These are phyloP conservation scores for Lacerta bilineata DNA, from an alignment of 2,797 vertebrate species.

Conservation along the genomic window DNA sequence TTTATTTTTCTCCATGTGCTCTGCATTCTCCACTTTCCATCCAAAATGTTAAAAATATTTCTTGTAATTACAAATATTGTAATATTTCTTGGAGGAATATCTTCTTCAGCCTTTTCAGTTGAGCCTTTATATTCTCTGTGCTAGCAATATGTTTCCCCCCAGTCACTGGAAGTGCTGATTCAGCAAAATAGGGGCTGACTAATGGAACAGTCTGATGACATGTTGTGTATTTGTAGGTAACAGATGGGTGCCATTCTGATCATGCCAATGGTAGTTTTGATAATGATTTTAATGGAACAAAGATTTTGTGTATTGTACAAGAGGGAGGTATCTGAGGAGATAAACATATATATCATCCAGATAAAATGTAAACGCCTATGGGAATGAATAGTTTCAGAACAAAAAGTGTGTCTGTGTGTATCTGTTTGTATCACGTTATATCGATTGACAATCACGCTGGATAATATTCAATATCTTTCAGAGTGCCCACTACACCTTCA, in stretches of 20 bases:
- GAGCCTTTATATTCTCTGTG: neutral
- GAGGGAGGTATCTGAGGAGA: neutral
- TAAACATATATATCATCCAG: neutral
- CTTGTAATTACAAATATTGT: neutral
- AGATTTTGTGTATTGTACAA: neutral
- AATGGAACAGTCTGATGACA: neutral
- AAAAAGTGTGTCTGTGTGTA: neutral
- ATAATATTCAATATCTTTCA: neutral
- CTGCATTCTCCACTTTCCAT: neutral
- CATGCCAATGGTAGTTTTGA: neutral
- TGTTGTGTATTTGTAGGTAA: neutral
- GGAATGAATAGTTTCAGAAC: neutral
- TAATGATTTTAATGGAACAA: neutral
- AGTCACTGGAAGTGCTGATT: conserved; percentile 6
- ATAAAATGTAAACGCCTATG: neutral
- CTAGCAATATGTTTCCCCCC: neutral
- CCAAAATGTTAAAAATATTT: neutral
- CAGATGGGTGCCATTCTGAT: neutral
- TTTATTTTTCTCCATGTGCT: neutral
- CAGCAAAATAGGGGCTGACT: neutral
- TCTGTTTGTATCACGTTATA: neutral
- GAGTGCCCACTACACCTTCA: neutral
- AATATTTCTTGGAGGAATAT: neutral
- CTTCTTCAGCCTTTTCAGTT: neutral
- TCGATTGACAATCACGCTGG: neutral